Conservation (phyloP, 2,888 invertebrate genomes). For the Lordiphosa fenestrarum region DNA sequence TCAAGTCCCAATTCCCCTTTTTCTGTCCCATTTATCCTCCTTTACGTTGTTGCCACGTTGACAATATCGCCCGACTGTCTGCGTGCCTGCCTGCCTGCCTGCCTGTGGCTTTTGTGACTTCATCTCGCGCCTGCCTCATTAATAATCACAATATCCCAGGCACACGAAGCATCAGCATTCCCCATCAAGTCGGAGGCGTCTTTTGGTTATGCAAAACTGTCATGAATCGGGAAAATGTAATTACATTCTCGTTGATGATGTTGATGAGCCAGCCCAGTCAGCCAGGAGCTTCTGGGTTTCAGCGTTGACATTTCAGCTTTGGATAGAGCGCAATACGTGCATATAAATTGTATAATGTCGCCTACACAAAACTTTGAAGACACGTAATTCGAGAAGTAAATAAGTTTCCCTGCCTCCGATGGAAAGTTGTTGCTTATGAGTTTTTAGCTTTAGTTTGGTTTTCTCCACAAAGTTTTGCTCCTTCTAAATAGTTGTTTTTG, state of each 20-base stretch:
- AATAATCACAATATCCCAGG: conserved; percentile 65
- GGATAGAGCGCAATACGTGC: conserved; percentile 64
- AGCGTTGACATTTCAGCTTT: conserved; percentile 58
- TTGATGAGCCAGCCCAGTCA: conserved; percentile 47
- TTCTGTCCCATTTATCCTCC: conserved; percentile 1
- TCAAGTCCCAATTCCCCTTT: not conserved
- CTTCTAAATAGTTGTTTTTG: not conserved
- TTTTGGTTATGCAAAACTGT: conserved; percentile 57
- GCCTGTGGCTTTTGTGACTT: conserved; percentile 47
- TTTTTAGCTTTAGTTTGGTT: conserved; percentile 8
- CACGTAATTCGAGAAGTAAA: conserved; percentile 69
- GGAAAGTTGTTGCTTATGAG: conserved; percentile 45
- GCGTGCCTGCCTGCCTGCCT: not conserved
- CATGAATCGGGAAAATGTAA: conserved; percentile 55
- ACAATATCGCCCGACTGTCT: conserved; percentile 5
- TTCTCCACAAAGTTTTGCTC: conserved; percentile 1
- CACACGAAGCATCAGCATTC: conserved; percentile 5
- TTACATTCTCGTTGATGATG: conserved; percentile 73
- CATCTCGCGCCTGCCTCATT: conserved; percentile 57
- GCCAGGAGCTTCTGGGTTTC: not conserved
- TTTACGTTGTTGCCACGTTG: conserved; percentile 4
- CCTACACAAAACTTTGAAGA: conserved; percentile 51
- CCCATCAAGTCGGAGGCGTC: conserved; percentile 1
- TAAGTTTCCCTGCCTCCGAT: conserved; percentile 45
- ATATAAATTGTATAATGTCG: conserved; percentile 71